phyloP scores from a whole-genome alignment of 2,113 vertebrate species.

The Poeciliopsis prolifica region DNA sequence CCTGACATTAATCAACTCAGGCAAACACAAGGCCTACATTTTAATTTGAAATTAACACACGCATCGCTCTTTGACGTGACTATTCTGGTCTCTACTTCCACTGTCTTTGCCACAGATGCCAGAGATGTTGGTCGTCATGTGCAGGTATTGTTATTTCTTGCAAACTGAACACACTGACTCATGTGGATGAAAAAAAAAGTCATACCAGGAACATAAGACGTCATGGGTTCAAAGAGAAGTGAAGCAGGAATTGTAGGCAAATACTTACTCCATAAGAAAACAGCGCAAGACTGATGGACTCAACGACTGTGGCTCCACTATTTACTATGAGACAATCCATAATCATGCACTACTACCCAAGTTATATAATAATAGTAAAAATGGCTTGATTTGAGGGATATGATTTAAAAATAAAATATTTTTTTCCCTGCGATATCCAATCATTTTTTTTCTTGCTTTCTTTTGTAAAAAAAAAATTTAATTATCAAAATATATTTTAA shows the following conservation, averaged over 20 bases:
- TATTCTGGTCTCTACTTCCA: slow-evolving; percentile 33
- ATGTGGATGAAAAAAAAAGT: slow-evolving; percentile 9
- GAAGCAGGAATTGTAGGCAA: slow-evolving; percentile 59
- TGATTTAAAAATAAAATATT: too few relatives aligned
- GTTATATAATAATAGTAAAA: too few relatives aligned
- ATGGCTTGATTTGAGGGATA: too few relatives aligned
- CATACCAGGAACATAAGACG: slow-evolving; percentile 23
- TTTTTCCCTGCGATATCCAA: too few relatives aligned
- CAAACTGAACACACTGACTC: slow-evolving; percentile 3
- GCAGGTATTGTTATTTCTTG: slow-evolving; percentile 11
- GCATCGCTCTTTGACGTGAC: not conserved
- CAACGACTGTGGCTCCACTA: slow-evolving; percentile 26
- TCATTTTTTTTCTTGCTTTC: too few relatives aligned
- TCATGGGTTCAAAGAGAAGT: slow-evolving; percentile 50
- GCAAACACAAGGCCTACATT: slow-evolving; percentile 20
- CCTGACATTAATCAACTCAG: slow-evolving; percentile 55
- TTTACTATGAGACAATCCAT: slow-evolving; percentile 24
- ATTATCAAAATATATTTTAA: too few relatives aligned
- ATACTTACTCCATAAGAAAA: slow-evolving; percentile 47
- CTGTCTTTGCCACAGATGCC: slow-evolving; percentile 3
- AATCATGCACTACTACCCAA: not conserved
- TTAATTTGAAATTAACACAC: slow-evolving; percentile 37
- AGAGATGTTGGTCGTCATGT: slow-evolving; percentile 31
- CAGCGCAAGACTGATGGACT: slow-evolving; percentile 52
- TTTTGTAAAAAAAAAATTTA: too few relatives aligned